phyloP scores from a whole-genome alignment of 2,113 vertebrate species.

The Suricata suricatta region DNA sequence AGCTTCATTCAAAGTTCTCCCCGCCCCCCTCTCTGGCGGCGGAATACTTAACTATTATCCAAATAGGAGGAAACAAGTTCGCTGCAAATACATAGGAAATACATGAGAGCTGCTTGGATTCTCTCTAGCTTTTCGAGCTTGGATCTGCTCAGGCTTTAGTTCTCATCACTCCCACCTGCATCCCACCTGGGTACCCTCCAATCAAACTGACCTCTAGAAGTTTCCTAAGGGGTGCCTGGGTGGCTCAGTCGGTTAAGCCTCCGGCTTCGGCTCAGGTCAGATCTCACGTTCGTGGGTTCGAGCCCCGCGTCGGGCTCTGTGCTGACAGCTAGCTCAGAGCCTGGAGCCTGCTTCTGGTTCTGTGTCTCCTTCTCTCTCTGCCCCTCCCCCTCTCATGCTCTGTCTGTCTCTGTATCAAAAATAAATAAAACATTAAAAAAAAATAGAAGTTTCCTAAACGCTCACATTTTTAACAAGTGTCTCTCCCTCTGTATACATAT shows the following conservation, averaged over 20 bases:
- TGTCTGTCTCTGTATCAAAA: too few species aligned
- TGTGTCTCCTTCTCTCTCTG: too few species aligned
- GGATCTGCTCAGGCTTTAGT: background rate
- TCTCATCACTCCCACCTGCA: background rate
- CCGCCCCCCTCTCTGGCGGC: background rate
- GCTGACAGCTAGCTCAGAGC: too few species aligned
- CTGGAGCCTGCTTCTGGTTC: too few species aligned
- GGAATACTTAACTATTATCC: conserved; percentile 58
- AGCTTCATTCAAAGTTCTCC: background rate
- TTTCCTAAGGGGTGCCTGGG: too few species aligned
- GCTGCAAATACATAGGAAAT: background rate
- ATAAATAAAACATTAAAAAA: too few species aligned
- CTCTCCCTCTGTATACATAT: background rate
- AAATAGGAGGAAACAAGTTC: conserved; percentile 41
- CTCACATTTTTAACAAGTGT: background rate
- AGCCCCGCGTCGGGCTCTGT: too few species aligned
- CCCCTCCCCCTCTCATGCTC: too few species aligned
- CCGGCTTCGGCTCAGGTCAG: too few species aligned
- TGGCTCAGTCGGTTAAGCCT: too few species aligned
- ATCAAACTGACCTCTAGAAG: background rate
- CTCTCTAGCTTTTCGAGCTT: background rate
- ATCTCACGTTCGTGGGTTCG: too few species aligned
- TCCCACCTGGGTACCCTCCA: background rate
- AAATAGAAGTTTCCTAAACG: background rate
- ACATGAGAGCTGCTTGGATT: background rate